phyloP scores from a whole-genome alignment of 2,888 invertebrate genomes.

The Caenorhabditis parvicauda region DNA sequence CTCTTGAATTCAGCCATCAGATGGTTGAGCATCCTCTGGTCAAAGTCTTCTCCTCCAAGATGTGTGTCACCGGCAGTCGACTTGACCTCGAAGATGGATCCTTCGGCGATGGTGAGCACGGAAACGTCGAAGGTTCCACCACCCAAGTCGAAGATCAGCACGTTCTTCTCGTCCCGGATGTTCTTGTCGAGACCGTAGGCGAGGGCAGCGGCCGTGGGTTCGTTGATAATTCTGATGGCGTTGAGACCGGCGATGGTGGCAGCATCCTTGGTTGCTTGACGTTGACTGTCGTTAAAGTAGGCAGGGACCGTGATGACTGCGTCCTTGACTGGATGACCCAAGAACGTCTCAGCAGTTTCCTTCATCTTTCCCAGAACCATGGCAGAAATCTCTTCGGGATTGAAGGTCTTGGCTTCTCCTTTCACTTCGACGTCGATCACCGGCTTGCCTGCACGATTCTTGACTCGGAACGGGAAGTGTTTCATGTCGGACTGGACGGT shows the following conservation, averaged over 20 bases:
- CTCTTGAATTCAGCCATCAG: conserved; percentile 65
- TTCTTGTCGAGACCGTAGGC: conserved; percentile 73
- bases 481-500: conserved; percentile 63
- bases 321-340: conserved; percentile 65
- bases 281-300: conserved; percentile 73
- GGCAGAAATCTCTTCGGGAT: conserved; percentile 55
- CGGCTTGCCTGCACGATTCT: conserved; percentile 29
- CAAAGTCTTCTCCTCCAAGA: conserved; percentile 48
- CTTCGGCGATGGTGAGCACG: conserved; percentile 39
- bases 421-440: conserved; percentile 75
- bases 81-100: conserved; percentile 31
- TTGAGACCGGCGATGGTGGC: conserved; percentile 16
- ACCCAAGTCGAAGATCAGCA: conserved; percentile 62
- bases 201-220: conserved; percentile 73
- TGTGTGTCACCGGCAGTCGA: conserved; percentile 76
- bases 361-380: conserved; percentile 57
- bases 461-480: conserved; percentile 66
- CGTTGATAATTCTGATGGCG: no score
- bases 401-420: conserved; percentile 75
- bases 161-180: conserved; percentile 36
- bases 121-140: conserved; percentile 67
- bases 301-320: conserved; percentile 88
- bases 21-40: conserved; percentile 62
- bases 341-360: conserved; percentile 64
- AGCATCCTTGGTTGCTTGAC: conserved; percentile 62